These are phyloP conservation scores for Allacma fusca DNA, from an alignment of 2,888 invertebrate species.

Conservation along the genomic window DNA sequence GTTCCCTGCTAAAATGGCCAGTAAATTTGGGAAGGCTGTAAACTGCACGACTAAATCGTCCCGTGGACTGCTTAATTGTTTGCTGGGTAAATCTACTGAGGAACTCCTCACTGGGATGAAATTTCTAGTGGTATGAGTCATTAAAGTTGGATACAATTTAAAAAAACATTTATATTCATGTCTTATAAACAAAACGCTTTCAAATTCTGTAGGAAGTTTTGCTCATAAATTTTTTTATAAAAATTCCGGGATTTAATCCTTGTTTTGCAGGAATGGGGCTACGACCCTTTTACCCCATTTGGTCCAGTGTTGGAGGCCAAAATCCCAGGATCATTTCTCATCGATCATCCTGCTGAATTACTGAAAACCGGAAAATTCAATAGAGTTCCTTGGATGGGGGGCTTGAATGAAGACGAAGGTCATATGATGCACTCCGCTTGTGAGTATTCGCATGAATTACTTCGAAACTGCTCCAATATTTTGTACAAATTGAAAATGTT, in stretches of 20 bases:
- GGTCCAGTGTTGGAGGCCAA: slow-evolving; percentile 23
- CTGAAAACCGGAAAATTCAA: slow-evolving; percentile 65
- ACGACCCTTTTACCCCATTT: slow-evolving; percentile 36
- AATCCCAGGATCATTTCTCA: slow-evolving; percentile 63
- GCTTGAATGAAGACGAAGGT: slow-evolving; percentile 67
- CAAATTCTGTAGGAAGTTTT: too few relatives aligned
- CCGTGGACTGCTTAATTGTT: slow-evolving; percentile 33
- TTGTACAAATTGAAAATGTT: too few relatives aligned
- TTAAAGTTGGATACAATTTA: not conserved
- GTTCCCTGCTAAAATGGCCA: slow-evolving; percentile 33
- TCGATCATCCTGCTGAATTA: slow-evolving; percentile 65
- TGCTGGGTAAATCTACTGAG: slow-evolving; percentile 29
- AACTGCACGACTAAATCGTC: slow-evolving; percentile 30
- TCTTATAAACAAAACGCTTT: too few relatives aligned
- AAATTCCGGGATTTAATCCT: too few relatives aligned
- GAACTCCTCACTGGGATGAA: slow-evolving; percentile 31
- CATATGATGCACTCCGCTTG: slow-evolving; percentile 34
- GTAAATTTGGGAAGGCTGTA: slow-evolving; percentile 40
- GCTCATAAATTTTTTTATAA: too few relatives aligned
- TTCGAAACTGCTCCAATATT: too few relatives aligned
- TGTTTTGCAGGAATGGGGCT: slow-evolving; percentile 37
- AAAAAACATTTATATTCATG: too few relatives aligned
- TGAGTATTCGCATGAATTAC: too few relatives aligned
- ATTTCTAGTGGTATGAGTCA: not conserved
- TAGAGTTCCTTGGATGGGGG: slow-evolving; percentile 67